Conservation (phyloP, 2,113 vertebrate species). For the Romanogobio albipinnatus region DNA sequence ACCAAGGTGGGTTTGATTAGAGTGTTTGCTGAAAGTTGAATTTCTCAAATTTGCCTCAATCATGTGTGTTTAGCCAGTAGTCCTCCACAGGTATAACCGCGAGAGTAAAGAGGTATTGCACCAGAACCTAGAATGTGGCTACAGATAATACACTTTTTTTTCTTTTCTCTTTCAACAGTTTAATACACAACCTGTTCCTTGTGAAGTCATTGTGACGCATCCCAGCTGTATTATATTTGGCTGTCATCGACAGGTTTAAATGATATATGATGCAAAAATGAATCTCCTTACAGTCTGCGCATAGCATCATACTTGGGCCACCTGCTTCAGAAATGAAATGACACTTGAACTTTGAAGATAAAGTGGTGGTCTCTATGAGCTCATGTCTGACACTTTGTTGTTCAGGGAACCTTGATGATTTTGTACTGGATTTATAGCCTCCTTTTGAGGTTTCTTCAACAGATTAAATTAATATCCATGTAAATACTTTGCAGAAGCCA, state of each 20-base stretch:
- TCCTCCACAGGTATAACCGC: background rate
- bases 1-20: too few relatives aligned
- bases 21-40: too few relatives aligned
- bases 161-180: background rate
- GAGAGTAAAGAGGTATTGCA: conserved; percentile 26
- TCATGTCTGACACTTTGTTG: conserved; percentile 39
- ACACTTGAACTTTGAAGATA: conserved; percentile 35
- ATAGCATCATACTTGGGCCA: conserved; percentile 23
- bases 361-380: conserved; percentile 17
- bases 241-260: conserved; percentile 28
- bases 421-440: background rate
- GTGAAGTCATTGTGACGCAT: conserved; percentile 10
- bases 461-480: background rate
- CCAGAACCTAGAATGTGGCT: background rate
- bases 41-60: too few relatives aligned
- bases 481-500: background rate
- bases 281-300: background rate
- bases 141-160: background rate
- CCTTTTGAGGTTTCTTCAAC: background rate
- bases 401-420: background rate
- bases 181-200: background rate
- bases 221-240: conserved; percentile 43
- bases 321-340: conserved; percentile 13
- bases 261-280: conserved; percentile 27
- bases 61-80: background rate